These are phyloP conservation scores for Condylostylus longicornis DNA, from an alignment of 1,140 invertebrate genomes.

Conservation along the genomic window DNA sequence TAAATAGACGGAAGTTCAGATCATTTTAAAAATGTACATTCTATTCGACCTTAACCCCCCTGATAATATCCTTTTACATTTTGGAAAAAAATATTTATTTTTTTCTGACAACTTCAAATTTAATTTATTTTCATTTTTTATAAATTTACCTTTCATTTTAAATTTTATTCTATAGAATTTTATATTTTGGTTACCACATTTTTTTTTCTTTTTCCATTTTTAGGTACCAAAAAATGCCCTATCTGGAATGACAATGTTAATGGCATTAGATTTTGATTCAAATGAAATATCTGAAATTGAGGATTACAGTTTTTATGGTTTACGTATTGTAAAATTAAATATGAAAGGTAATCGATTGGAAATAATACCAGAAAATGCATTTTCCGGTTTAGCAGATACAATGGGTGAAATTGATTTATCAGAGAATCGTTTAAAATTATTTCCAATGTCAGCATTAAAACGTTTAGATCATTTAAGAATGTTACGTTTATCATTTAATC, in stretches of 20 bases:
- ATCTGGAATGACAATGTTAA: slow-evolving; percentile 51
- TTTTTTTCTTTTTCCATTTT: slow-evolving; percentile 1
- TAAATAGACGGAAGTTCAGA: no score
- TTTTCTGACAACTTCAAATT: no score
- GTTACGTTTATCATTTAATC: slow-evolving; percentile 69
- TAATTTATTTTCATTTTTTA: no score
- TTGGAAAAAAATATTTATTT: no score
- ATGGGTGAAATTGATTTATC: slow-evolving; percentile 69
- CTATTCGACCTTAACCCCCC: no score
- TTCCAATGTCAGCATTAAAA: slow-evolving; percentile 63
- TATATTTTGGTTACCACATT: neutral
- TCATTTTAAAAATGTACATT: no score
- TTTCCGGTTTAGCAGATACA: slow-evolving; percentile 65
- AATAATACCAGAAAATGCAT: slow-evolving; percentile 67
- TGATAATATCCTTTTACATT: no score
- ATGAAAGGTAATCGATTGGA: slow-evolving; percentile 67
- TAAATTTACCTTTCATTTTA: neutral
- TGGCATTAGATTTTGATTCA: slow-evolving; percentile 66
- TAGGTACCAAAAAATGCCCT: slow-evolving; percentile 67
- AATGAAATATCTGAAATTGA: slow-evolving; percentile 70
- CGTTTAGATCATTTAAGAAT: slow-evolving; percentile 56
- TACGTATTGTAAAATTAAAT: slow-evolving; percentile 66
- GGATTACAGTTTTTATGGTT: slow-evolving; percentile 72
- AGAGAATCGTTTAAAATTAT: slow-evolving; percentile 67
- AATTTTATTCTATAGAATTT: no score